phyloP scores from a whole-genome alignment of 2,888 invertebrate genomes.

The Caenorhabditis macrosperma region DNA sequence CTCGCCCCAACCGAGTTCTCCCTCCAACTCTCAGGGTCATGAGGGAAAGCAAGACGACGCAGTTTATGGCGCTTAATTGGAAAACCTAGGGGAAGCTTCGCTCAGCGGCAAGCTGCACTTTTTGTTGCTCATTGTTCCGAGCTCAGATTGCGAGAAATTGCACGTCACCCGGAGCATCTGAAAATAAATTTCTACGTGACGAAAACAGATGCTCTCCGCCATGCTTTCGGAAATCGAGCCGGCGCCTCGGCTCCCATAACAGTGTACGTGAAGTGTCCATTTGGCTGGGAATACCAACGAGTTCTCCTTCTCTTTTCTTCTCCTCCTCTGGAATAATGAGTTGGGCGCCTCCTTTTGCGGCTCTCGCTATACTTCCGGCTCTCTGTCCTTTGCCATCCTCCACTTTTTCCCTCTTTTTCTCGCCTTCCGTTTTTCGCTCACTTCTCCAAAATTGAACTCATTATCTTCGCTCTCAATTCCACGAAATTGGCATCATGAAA shows the following conservation, averaged over 20 bases:
- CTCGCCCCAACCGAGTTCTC: neutral
- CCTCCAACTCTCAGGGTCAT: neutral
- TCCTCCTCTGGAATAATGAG: constrained; percentile 35
- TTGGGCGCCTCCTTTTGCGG: constrained; percentile 16
- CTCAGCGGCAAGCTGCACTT: constrained; percentile 5
- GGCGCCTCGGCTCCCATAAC: too few species aligned
- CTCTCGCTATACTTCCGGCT: constrained; percentile 48
- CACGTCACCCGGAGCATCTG: neutral
- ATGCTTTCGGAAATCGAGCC: too few species aligned
- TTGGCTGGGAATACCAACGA: neutral
- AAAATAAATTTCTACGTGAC: neutral
- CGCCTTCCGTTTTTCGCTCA: neutral
- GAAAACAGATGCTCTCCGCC: neutral
- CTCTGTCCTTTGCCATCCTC: constrained; percentile 18
- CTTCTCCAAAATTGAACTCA: constrained; percentile 48
- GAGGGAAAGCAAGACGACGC: neutral
- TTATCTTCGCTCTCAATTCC: constrained; percentile 27
- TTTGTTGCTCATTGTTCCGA: constrained; percentile 6
- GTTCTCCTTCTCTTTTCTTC: neutral
- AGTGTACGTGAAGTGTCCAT: neutral
- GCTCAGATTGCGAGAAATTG: neutral
- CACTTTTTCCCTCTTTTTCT: constrained; percentile 23
- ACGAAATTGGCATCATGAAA: constrained; percentile 35
- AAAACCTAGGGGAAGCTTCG: neutral
- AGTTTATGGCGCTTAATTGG: constrained; percentile 8